These are phyloP conservation scores for Stomatorhinus walkeri DNA, from an alignment of 2,797 vertebrate genomes.

Conservation along the genomic window DNA sequence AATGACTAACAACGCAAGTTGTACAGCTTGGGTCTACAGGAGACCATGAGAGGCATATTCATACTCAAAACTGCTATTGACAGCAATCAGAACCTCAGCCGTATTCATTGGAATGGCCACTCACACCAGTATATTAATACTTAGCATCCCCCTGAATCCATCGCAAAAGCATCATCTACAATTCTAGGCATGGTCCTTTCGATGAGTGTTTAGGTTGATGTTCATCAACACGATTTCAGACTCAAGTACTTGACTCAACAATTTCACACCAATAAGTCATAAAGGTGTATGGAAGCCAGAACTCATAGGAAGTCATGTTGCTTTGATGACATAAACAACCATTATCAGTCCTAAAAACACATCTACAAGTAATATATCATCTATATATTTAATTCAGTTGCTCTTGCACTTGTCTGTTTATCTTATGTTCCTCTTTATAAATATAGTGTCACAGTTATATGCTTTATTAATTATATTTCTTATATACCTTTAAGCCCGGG, in stretches of 20 bases:
- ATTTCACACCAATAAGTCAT: background rate
- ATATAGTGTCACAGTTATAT: background rate
- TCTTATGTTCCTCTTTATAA: background rate
- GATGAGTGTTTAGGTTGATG: background rate
- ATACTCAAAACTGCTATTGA: background rate
- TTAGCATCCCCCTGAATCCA: background rate
- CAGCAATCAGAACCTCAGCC: background rate
- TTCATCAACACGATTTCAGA: background rate
- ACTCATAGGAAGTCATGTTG: background rate
- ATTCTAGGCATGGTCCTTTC: background rate
- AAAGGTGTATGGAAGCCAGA: background rate
- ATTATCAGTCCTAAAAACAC: background rate
- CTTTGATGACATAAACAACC: background rate
- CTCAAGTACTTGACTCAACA: conserved; percentile 2
- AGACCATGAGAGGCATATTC: background rate
- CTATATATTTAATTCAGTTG: background rate
- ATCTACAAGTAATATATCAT: background rate
- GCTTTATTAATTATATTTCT: background rate
- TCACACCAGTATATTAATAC: background rate
- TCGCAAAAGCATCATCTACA: background rate
- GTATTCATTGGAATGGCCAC: background rate
- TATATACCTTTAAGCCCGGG: conserved; percentile 4
- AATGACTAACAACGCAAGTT: background rate
- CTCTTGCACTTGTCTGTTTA: background rate
- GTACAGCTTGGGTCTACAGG: background rate